These are phyloP conservation scores for Ellobius talpinus DNA, from an alignment of 2,113 vertebrate genomes.

Conservation along the genomic window DNA sequence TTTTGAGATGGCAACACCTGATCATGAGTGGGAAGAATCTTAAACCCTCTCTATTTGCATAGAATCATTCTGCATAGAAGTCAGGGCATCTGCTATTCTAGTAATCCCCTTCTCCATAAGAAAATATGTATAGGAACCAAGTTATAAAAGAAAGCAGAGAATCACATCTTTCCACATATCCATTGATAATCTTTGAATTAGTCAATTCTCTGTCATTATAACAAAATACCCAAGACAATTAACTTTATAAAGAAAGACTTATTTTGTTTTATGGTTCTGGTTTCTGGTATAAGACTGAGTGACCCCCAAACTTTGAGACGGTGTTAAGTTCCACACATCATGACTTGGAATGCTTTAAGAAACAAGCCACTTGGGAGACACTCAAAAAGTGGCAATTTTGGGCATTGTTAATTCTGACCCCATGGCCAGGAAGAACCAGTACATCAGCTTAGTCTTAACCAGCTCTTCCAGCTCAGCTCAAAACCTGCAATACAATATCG, in stretches of 20 bases:
- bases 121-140: neutral
- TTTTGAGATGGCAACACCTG: neutral
- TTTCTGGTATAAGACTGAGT: neutral
- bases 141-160: neutral
- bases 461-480: slow-evolving; percentile 26
- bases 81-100: neutral
- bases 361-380: slow-evolving; percentile 58
- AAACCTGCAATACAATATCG: neutral
- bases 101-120: neutral
- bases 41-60: neutral
- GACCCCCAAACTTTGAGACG: neutral
- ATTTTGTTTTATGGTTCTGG: neutral
- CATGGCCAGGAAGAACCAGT: slow-evolving; percentile 63
- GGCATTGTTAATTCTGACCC: slow-evolving; percentile 73
- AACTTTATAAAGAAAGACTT: neutral
- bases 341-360: neutral
- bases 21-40: neutral
- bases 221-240: neutral
- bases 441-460: neutral
- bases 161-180: neutral
- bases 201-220: neutral
- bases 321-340: neutral
- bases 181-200: neutral
- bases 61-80: neutral
- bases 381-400: slow-evolving; percentile 28